Conservation (phyloP, 2,888 invertebrate genomes). For the Cacoxenus indagator region DNA sequence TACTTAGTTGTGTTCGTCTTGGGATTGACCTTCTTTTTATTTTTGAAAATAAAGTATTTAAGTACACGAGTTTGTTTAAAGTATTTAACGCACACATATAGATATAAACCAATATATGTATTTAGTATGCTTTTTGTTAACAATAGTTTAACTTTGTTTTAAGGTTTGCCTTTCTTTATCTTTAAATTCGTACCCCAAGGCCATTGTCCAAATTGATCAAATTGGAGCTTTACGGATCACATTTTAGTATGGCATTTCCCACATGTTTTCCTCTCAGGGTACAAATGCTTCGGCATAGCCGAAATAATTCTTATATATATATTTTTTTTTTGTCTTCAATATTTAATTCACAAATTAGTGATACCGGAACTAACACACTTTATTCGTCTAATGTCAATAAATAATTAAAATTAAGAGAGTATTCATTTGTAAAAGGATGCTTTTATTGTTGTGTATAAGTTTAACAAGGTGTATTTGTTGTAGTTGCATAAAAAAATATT, state of each 20-base stretch:
- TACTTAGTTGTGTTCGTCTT: neutral
- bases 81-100: constrained; percentile 1
- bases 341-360: no score
- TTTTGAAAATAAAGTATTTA: neutral
- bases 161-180: neutral
- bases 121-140: constrained; percentile 9
- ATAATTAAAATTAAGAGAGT: no score
- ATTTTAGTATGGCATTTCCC: neutral
- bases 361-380: no score
- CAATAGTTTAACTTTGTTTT: constrained; percentile 15
- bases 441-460: no score
- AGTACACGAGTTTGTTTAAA: neutral
- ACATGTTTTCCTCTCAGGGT: neutral
- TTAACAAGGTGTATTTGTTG: no score
- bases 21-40: neutral
- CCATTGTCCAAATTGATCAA: neutral
- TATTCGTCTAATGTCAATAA: no score
- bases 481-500: no score
- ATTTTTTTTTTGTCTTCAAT: no score
- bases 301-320: no score
- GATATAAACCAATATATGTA: neutral
- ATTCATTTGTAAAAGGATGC: no score
- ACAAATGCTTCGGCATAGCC: neutral
- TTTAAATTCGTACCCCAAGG: neutral
- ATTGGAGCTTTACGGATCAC: neutral